These are phyloP conservation scores for Ardeotis arabs DNA, from an alignment of 2,113 vertebrate species.

Conservation along the genomic window DNA sequence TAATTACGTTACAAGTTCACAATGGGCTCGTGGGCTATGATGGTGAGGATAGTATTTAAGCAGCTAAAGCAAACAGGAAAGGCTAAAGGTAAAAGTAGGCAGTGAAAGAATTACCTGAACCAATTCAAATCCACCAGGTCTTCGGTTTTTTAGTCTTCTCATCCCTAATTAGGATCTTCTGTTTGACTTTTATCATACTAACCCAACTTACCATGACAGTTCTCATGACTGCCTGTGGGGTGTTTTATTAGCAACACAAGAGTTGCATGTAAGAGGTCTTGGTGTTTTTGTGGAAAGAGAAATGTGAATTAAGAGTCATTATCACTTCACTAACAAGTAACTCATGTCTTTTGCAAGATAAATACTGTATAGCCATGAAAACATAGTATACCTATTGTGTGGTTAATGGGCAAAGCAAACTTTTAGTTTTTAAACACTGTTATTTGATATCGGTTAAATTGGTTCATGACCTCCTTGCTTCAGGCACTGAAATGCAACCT, in stretches of 20 bases:
- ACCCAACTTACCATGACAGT: neutral
- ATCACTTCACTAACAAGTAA: conserved; percentile 17
- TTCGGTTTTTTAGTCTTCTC: conserved; percentile 66
- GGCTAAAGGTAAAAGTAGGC: neutral
- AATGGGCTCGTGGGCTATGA: neutral
- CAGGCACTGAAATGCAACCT: neutral
- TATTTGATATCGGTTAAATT: neutral
- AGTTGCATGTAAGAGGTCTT: conserved; percentile 42
- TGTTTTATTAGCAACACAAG: conserved; percentile 30
- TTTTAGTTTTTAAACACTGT: neutral
- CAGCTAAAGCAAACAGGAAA: neutral
- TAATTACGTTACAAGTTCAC: neutral
- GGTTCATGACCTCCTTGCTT: neutral
- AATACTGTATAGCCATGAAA: neutral
- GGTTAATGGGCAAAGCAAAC: conserved; percentile 25
- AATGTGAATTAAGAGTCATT: neutral
- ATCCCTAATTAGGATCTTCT: conserved; percentile 60
- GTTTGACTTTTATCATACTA: conserved; percentile 38
- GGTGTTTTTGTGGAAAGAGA: conserved; percentile 13
- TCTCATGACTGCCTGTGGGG: neutral
- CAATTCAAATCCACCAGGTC: neutral
- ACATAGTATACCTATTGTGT: neutral
- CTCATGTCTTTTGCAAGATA: neutral
- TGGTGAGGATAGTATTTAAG: neutral
- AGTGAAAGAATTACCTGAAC: neutral